phyloP scores from a whole-genome alignment of 2,797 vertebrate genomes.

The Adrianichthys oophorus region DNA sequence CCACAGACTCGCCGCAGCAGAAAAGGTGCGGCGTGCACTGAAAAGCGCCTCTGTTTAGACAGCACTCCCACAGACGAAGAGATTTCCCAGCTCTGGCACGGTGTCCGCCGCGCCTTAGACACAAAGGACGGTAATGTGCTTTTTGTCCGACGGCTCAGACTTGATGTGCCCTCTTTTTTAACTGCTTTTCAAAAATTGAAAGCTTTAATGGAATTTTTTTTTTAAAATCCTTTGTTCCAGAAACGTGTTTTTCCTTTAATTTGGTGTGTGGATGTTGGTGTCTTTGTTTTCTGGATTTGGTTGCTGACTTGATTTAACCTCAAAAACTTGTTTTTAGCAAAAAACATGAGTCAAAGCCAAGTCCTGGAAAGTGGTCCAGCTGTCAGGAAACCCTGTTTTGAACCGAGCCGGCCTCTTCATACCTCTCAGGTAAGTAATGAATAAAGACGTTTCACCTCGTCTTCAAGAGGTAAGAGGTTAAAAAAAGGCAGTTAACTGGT shows the following conservation, averaged over 20 bases:
- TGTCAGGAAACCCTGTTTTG: constrained; percentile 65
- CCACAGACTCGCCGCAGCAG: constrained; percentile 47
- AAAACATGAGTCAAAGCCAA: constrained; percentile 52
- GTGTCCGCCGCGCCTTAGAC: constrained; percentile 66
- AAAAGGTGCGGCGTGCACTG: constrained; percentile 51
- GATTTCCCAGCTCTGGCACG: constrained; percentile 79
- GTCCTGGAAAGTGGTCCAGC: constrained; percentile 56
- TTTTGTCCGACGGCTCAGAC: constrained; percentile 8
- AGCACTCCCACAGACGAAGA: constrained; percentile 84
- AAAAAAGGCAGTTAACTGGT: no score
- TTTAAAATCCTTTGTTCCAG: no score
- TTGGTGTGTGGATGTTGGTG: no score
- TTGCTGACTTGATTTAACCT: background rate
- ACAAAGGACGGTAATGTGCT: constrained; percentile 73
- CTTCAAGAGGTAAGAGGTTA: no score
- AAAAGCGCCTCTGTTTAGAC: constrained; percentile 71
- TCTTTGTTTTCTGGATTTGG: background rate
- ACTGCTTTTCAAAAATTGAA: no score
- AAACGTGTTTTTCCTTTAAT: no score
- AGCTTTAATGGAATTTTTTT: no score
- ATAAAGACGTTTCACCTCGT: background rate
- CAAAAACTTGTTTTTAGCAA: constrained; percentile 39
- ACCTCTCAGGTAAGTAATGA: constrained; percentile 50
- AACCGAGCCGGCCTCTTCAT: constrained; percentile 64
- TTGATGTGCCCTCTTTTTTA: no score